Evolutionary conservation across 2,888 invertebrate genomes (phyloP).

Genomic region (Archips xylosteana): DNA sequence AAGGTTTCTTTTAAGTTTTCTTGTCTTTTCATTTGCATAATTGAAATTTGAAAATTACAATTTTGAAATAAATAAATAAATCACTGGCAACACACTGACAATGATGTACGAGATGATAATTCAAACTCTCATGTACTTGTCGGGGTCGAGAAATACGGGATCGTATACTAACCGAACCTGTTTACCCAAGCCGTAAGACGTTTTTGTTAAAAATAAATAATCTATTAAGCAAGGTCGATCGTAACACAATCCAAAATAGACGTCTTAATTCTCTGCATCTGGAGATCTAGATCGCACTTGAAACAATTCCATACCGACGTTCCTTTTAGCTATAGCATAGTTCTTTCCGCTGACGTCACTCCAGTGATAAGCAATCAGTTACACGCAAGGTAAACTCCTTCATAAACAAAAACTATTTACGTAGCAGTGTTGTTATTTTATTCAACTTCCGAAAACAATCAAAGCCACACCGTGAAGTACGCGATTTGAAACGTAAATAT

Average conservation of each 20-base stretch:
- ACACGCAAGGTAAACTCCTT: slow-evolving; percentile 28
- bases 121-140: too few species aligned
- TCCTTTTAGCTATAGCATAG: slow-evolving; percentile 10
- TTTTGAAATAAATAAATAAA: too few species aligned
- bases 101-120: too few species aligned
- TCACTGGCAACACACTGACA: too few species aligned
- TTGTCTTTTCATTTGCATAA: too few species aligned
- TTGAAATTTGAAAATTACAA: too few species aligned
- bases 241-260: background rate
- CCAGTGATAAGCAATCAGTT: slow-evolving; percentile 32
- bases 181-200: background rate
- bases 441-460: slow-evolving; percentile 21
- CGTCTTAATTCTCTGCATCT: background rate
- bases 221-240: background rate
- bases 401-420: slow-evolving; percentile 34
- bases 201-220: background rate
- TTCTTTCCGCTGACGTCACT: slow-evolving; percentile 33
- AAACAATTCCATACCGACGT: slow-evolving; percentile 19
- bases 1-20: too few species aligned
- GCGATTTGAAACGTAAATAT: slow-evolving; percentile 22
- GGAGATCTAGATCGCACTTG: slow-evolving; percentile 15
- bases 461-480: slow-evolving; percentile 18
- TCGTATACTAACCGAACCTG: too few species aligned
- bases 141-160: too few species aligned
- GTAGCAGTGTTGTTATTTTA: slow-evolving; percentile 15